Base-by-base conservation (phyloP, 2,113 vertebrate genomes). In the Mormyrus lacerda region DNA sequence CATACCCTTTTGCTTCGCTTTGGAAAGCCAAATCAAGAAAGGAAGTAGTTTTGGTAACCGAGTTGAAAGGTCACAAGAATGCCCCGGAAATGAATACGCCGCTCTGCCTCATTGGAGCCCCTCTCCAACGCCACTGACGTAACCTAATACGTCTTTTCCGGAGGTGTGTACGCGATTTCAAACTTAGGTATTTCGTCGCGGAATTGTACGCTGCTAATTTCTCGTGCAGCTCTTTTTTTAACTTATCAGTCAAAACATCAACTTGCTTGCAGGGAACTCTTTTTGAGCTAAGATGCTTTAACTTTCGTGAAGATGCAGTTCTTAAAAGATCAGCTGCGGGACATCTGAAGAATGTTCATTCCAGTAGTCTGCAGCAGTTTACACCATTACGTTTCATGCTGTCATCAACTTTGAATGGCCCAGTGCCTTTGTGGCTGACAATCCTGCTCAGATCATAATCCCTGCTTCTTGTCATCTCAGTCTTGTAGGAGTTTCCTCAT, bases 21-120 rank as follows among this genome's bases (percentile, higher is more conserved):
- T 88, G 69, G 27, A 88, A 91, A 92, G 94, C 92, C 93, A 93
- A 94, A 95, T 94, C 94, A 93, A 94, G 94, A 96, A 96, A 96
- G 94, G 94, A 95, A 93, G 55, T 92, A 93, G 2, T 1, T 92
- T 94, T 58, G 89, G 91, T 91, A 93, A 93, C 94, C 95, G 94
- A 94, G 90, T 73, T 50, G 44, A 84, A 90, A 94, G 87, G 91
- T 93, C 88, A 94, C 3, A 10, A 19, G 2, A 21, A 17, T 79
- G 27, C 47, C 17, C 48, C 50, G 85, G 85, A 87, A 87, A 50
- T 35, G 9, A 87, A 87, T 39, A 53, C 1, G 50, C 9, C 31
- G 6, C 21, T 3, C 48, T 86, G 13, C 85, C 15, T 86, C 24
- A 86, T 31, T 86, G 85, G 24, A 8, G 27, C 4, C 3, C 24